phyloP scores from a whole-genome alignment of 1,140 invertebrate genomes.

The Nebria ingens region DNA sequence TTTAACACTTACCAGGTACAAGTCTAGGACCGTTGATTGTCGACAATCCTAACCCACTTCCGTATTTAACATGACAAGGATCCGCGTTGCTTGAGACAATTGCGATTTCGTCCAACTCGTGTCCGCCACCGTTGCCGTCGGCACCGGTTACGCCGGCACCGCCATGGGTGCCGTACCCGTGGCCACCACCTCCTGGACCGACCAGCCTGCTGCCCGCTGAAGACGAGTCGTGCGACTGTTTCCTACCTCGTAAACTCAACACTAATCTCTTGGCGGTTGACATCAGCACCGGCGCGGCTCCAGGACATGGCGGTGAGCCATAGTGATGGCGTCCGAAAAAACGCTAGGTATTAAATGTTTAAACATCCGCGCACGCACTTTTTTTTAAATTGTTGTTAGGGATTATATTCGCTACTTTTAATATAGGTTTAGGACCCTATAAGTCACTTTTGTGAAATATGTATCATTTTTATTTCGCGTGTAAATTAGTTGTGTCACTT shows the following conservation, averaged over 20 bases:
- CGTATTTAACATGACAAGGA: slow-evolving; percentile 49
- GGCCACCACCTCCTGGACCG: slow-evolving; percentile 30
- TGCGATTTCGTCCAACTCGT: slow-evolving; percentile 68
- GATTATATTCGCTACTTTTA: too few species aligned
- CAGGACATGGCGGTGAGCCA: slow-evolving; percentile 19
- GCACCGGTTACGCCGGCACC: slow-evolving; percentile 35
- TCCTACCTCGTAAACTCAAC: slow-evolving; percentile 50
- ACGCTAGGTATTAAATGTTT: not conserved
- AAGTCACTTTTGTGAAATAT: not conserved
- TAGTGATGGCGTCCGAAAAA: not conserved
- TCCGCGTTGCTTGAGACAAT: slow-evolving; percentile 53
- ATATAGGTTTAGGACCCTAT: too few species aligned
- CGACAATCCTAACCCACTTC: slow-evolving; percentile 41
- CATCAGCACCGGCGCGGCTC: slow-evolving; percentile 30
- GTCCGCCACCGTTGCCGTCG: slow-evolving; percentile 43
- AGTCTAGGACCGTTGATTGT: slow-evolving; percentile 51
- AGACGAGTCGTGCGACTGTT: slow-evolving; percentile 32
- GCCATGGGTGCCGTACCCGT: slow-evolving; percentile 30
- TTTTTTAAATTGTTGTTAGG: too few species aligned
- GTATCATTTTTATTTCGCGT: not conserved
- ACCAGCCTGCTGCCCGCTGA: slow-evolving; percentile 34
- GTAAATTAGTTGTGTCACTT: too few species aligned
- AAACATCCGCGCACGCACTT: not conserved
- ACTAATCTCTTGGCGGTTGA: slow-evolving; percentile 58
- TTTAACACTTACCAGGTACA: slow-evolving; percentile 52